Evolutionary conservation across 1,140 invertebrate species (phyloP).

Genomic region (Druon quercuslanigerum): DNA sequence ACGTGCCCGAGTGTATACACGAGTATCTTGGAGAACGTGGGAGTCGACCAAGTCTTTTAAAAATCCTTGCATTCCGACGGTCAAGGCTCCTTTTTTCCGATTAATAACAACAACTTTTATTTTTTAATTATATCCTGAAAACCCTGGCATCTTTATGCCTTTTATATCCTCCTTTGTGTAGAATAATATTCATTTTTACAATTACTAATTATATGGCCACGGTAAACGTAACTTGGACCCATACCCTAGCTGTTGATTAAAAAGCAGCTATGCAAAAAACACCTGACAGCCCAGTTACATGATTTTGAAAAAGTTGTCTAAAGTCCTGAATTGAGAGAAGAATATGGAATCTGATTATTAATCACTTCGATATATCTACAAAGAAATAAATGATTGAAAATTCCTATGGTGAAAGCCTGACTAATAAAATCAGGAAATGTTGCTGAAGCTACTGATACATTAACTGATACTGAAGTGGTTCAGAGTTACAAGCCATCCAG

Average conservation of each 20-base stretch:
- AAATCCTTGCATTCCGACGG: constrained; percentile 7
- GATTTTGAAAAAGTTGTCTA: no score
- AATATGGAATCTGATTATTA: not conserved
- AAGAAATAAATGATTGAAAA: not conserved
- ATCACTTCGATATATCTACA: not conserved
- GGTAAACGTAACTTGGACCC: no score
- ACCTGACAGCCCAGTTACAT: no score
- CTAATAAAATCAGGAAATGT: constrained; percentile 16
- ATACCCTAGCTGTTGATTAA: no score
- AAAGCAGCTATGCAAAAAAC: no score
- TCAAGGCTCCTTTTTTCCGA: not conserved
- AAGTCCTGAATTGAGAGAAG: not conserved
- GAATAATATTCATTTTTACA: no score
- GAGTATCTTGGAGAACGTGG: constrained; percentile 35
- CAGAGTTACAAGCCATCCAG: not conserved
- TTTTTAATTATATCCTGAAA: no score
- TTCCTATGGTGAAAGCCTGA: not conserved
- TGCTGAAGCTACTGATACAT: not conserved
- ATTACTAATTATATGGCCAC: no score
- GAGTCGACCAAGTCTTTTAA: constrained; percentile 21
- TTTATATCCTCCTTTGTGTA: no score
- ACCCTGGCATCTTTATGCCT: no score
- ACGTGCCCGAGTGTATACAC: constrained; percentile 34
- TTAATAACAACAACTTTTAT: not conserved
- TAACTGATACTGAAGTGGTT: not conserved